These are phyloP conservation scores for Naja naja DNA, from an alignment of 2,113 vertebrate genomes.

Conservation along the genomic window DNA sequence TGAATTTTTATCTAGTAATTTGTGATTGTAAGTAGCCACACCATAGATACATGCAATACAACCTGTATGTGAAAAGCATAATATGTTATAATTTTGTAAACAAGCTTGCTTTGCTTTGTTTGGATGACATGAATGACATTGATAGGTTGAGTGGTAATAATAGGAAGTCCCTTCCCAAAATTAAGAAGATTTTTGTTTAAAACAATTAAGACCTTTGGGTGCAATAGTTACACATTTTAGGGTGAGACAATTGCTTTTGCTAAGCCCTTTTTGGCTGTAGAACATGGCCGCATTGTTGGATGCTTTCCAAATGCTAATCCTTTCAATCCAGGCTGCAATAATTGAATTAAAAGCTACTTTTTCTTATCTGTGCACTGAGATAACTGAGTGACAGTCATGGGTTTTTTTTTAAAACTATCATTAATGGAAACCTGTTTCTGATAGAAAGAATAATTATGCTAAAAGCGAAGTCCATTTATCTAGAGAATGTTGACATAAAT, in stretches of 20 bases:
- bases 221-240: background rate
- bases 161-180: background rate
- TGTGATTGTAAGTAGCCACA: background rate
- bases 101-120: background rate
- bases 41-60: background rate
- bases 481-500: slow-evolving; percentile 22
- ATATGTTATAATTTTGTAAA: background rate
- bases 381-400: background rate
- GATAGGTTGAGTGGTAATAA: background rate
- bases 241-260: background rate
- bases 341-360: slow-evolving; percentile 2
- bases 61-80: background rate
- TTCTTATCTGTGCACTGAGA: background rate
- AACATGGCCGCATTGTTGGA: background rate
- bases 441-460: background rate
- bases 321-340: slow-evolving; percentile 1
- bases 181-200: background rate
- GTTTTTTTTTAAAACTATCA: slow-evolving; percentile 10
- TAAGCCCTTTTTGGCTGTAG: background rate
- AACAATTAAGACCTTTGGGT: background rate
- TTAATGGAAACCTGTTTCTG: slow-evolving; percentile 24
- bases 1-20: background rate
- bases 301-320: background rate
- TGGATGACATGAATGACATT: background rate
- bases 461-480: slow-evolving; percentile 11